These are phyloP conservation scores for Heliconius nattereri DNA, from an alignment of 1,140 invertebrate species.

Conservation along the genomic window DNA sequence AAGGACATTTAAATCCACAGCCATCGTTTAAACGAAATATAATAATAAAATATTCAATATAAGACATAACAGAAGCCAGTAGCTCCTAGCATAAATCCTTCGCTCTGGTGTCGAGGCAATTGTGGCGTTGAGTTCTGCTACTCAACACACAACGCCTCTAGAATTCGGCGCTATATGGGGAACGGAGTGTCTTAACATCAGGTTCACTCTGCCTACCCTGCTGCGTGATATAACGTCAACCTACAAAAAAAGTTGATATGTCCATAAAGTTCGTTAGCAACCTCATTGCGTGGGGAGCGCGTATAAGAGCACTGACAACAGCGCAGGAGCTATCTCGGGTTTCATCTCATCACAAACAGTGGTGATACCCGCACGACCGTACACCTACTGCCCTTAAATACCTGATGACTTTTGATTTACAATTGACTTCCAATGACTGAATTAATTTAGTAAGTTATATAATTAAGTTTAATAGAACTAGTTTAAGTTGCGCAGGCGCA, in stretches of 20 bases:
- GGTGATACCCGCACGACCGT: constrained; percentile 24
- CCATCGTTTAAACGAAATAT: too few species aligned
- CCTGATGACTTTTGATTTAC: constrained; percentile 1
- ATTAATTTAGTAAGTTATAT: not conserved
- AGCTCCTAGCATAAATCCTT: too few species aligned
- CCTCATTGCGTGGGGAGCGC: constrained; percentile 41
- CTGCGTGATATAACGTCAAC: too few species aligned
- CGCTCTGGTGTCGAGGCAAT: too few species aligned
- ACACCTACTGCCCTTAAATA: not conserved
- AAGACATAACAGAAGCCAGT: too few species aligned
- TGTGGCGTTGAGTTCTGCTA: too few species aligned
- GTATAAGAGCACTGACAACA: constrained; percentile 63
- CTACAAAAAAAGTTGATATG: not conserved
- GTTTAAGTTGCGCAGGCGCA: not conserved
- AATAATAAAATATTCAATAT: too few species aligned
- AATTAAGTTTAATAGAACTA: not conserved
- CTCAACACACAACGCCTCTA: too few species aligned
- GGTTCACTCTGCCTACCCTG: too few species aligned
- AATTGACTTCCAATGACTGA: not conserved
- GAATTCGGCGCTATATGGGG: too few species aligned
- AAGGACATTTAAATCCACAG: too few species aligned
- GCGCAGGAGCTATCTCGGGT: constrained; percentile 57
- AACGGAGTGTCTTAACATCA: too few species aligned
- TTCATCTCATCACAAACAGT: constrained; percentile 49
- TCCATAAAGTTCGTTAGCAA: not conserved